These are phyloP conservation scores for Steinernema hermaphroditum DNA, from an alignment of 2,888 invertebrate species.

Conservation along the genomic window DNA sequence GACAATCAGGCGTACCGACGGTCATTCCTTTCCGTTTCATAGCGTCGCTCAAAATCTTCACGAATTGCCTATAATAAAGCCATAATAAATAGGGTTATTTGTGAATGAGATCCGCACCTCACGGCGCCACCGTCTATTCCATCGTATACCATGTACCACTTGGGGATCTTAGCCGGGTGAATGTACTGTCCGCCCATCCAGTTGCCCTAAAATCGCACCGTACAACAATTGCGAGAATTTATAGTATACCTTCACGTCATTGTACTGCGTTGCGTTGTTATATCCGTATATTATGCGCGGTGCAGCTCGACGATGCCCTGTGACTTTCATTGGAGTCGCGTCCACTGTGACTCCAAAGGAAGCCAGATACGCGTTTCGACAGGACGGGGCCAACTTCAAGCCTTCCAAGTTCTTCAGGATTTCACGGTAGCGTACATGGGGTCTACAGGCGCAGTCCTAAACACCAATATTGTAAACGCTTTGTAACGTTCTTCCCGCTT, in stretches of 20 bases:
- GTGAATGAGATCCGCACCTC: neutral
- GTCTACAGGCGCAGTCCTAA: neutral
- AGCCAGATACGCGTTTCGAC: neutral
- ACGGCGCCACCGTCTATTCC: slow-evolving; percentile 8
- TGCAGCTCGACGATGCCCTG: neutral
- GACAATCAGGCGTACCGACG: neutral
- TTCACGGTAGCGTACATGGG: neutral
- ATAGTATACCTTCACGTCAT: neutral
- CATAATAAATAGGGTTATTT: neutral
- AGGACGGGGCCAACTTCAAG: neutral
- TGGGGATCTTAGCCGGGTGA: slow-evolving; percentile 33
- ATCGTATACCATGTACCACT: slow-evolving; percentile 39
- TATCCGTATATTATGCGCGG: neutral
- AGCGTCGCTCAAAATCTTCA: neutral
- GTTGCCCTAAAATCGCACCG: neutral
- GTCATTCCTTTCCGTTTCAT: neutral
- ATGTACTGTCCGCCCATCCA: slow-evolving; percentile 22
- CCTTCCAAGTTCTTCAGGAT: neutral
- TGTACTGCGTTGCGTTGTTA: neutral
- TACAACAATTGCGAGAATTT: no score
- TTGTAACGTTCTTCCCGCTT: no score
- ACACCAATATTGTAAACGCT: no score
- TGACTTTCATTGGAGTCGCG: neutral
- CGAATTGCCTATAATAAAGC: neutral
- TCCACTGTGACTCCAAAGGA: neutral